These are phyloP conservation scores for Abrostola tripartita DNA, from an alignment of 2,888 invertebrate genomes.

Conservation along the genomic window DNA sequence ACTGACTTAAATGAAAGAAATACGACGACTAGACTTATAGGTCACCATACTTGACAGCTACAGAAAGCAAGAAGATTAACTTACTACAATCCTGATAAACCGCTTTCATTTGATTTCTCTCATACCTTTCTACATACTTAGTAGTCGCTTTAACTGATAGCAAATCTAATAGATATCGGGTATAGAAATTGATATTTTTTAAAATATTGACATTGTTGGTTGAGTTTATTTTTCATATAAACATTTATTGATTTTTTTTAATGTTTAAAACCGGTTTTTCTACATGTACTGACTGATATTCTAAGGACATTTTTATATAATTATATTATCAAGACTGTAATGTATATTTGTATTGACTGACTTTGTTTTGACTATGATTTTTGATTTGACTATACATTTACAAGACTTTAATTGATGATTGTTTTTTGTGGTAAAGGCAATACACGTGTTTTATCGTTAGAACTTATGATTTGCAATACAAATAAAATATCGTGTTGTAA, in stretches of 20 bases:
- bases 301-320: neutral
- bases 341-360: neutral
- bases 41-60: too few relatives aligned
- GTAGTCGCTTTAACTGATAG: too few relatives aligned
- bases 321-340: neutral
- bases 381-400: slow-evolving; percentile 1
- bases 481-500: neutral
- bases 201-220: too few relatives aligned
- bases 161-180: too few relatives aligned
- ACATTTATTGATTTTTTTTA: neutral
- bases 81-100: too few relatives aligned
- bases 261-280: neutral
- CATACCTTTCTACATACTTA: too few relatives aligned
- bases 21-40: neutral
- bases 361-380: neutral
- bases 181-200: too few relatives aligned
- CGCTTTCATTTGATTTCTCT: too few relatives aligned
- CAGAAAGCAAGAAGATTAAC: too few relatives aligned
- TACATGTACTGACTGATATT: neutral
- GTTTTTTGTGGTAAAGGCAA: neutral
- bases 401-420: neutral
- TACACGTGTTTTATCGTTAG: neutral
- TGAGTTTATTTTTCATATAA: too few relatives aligned
- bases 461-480: neutral
- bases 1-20: neutral